These are phyloP conservation scores for Ophonus ardosiacus DNA, from an alignment of 2,888 invertebrate species.

Conservation along the genomic window DNA sequence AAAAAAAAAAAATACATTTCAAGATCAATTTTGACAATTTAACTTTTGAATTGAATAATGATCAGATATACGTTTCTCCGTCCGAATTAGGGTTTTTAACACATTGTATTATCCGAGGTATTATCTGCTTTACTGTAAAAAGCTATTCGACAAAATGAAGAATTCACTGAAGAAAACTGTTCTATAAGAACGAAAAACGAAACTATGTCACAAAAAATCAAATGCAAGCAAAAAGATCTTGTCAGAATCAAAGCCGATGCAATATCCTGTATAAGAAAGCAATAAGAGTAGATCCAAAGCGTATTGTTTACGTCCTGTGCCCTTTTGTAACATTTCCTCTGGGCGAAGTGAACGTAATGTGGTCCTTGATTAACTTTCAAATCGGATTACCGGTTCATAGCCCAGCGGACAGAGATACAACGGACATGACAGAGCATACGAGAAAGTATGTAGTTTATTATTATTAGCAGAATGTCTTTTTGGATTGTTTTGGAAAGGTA, in stretches of 20 bases:
- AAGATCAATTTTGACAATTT: too few relatives aligned
- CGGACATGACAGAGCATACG: background rate
- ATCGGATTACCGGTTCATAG: slow-evolving; percentile 54
- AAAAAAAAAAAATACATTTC: too few relatives aligned
- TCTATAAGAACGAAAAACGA: background rate
- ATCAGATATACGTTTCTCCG: too few relatives aligned
- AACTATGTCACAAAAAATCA: background rate
- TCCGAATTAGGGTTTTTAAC: too few relatives aligned
- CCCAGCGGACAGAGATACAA: background rate
- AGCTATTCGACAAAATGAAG: background rate
- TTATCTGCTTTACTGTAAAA: background rate
- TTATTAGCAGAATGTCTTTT: background rate
- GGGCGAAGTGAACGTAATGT: slow-evolving; percentile 57
- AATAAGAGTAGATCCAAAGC: slow-evolving; percentile 9
- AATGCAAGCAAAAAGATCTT: background rate
- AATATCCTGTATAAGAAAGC: slow-evolving; percentile 16
- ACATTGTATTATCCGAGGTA: too few relatives aligned
- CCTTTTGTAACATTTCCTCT: slow-evolving; percentile 50
- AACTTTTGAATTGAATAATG: too few relatives aligned
- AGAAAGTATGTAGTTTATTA: background rate
- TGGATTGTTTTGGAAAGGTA: background rate
- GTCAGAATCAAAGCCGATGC: slow-evolving; percentile 18
- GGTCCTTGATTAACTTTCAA: slow-evolving; percentile 63
- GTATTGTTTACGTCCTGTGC: slow-evolving; percentile 43
- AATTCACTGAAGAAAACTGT: background rate